Conservation (phyloP, 1,140 invertebrate genomes). For the Drosophila albomicans region DNA sequence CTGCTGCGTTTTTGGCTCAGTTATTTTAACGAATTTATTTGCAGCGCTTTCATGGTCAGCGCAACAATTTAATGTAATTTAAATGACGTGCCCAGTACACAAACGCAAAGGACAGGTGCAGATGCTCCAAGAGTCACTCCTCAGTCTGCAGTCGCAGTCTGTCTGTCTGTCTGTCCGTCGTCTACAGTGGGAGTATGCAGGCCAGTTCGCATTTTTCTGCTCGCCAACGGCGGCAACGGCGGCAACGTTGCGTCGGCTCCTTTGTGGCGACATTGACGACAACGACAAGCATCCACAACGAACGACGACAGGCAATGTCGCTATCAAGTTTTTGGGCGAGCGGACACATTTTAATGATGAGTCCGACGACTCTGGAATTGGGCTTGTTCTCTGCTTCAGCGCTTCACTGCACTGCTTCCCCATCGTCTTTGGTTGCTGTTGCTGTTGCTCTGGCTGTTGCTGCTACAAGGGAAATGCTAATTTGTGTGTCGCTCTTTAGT, state of each 20-base stretch:
- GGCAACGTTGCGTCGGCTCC: slow-evolving; percentile 60
- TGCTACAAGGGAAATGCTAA: slow-evolving; percentile 80
- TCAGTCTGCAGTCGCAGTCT: slow-evolving; percentile 20
- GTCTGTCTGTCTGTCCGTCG: neutral
- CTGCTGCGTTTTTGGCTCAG: slow-evolving; percentile 70
- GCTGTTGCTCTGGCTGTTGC: too few relatives aligned
- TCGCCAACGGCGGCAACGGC: slow-evolving; percentile 47
- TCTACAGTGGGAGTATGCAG: slow-evolving; percentile 76
- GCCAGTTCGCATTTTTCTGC: slow-evolving; percentile 74
- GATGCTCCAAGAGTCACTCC: slow-evolving; percentile 37
- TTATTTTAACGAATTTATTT: slow-evolving; percentile 85
- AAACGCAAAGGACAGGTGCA: slow-evolving; percentile 55
- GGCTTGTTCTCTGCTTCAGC: slow-evolving; percentile 17
- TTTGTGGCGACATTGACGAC: slow-evolving; percentile 76
- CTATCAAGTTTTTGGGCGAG: slow-evolving; percentile 79
- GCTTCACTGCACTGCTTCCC: slow-evolving; percentile 29
- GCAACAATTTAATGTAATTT: slow-evolving; percentile 85
- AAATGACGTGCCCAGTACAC: slow-evolving; percentile 83
- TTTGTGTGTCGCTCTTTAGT: slow-evolving; percentile 73
- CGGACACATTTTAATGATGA: slow-evolving; percentile 82
- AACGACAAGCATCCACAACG: slow-evolving; percentile 61
- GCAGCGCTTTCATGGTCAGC: slow-evolving; percentile 80
- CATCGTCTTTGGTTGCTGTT: too few relatives aligned
- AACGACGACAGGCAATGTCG: slow-evolving; percentile 58
- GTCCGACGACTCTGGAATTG: slow-evolving; percentile 71